Evolutionary conservation across 2,113 vertebrate genomes (phyloP).

Genomic region (Verasper variegatus): DNA sequence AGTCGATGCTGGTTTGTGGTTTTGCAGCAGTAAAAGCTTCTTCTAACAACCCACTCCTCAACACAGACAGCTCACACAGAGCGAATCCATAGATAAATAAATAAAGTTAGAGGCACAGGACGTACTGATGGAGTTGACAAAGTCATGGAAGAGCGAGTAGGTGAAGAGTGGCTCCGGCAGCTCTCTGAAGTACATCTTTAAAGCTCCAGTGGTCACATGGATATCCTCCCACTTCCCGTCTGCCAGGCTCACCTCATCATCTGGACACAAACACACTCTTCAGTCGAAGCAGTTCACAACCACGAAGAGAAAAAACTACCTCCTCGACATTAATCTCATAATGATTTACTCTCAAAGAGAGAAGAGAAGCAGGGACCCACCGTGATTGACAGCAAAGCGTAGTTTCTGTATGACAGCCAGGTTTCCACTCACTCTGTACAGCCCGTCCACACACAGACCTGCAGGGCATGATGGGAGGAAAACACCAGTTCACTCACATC

Average conservation of each 20-base stretch:
- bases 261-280: conserved; percentile 73
- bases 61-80: not conserved
- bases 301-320: not conserved
- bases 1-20: not conserved
- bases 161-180: conserved; percentile 95
- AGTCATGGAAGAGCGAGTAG: conserved; percentile 91
- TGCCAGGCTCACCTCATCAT: conserved; percentile 92
- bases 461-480: conserved; percentile 3
- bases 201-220: conserved; percentile 94
- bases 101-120: conserved; percentile 14
- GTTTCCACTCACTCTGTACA: conserved; percentile 97
- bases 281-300: too few relatives aligned
- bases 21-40: not conserved
- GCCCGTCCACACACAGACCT: conserved; percentile 91
- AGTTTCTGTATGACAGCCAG: conserved; percentile 97
- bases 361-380: conserved; percentile 68
- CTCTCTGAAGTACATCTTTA: conserved; percentile 99
- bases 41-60: not conserved
- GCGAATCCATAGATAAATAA: not conserved
- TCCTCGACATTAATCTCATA: not conserved
- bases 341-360: too few relatives aligned
- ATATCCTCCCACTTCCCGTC: conserved; percentile 98
- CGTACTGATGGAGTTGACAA: conserved; percentile 95
- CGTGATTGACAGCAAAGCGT: conserved; percentile 93
- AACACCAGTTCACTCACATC: too few relatives aligned